Base-by-base conservation (phyloP, 2,797 vertebrate genomes). In the Galago senegalensis region DNA sequence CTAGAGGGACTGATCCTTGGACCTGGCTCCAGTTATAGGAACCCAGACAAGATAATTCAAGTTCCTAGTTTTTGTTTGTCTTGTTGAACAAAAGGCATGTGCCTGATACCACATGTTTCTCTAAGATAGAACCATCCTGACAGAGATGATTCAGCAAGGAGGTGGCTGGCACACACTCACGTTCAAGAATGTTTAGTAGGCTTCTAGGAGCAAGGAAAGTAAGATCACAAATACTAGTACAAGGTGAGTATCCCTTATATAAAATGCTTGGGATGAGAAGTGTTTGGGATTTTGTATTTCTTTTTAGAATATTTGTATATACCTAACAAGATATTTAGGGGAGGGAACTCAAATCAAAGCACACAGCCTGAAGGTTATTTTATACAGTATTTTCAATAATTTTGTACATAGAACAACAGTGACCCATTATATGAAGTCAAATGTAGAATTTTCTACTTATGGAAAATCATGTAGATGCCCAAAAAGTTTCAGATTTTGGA, bases 31-130 rank as follows among this genome's bases (percentile, higher is more conserved):
- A 96, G 31, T 73, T 34, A 81, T 4, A 87, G 49, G 61, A 93
- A 90, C 2, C 58, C 72, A 84, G 8, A 93, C 72, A 92, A 77
- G 27, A 81, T 37, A 81, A 88, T 75, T 80, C 53, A 93, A 76
- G 29, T 76, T 92, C 63, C 72, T 53, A 37, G 18, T 31, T 94
- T 95, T 56, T 87, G 43, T 79, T 72, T 58, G 43, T 60, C 61
- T 96, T 90, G 46, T 61, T 86, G 61, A 49, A 90, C 81, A 87
- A 96, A 83, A 23, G 31, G n/a, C 34, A 79, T 49, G 17, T 79
- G 27, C 76, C 80, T 81, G 70, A 23, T 43, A 34, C 87, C 63
- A 90, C 31, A 29, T 82, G 16, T 46, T 76, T 93, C 80, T 81
- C 34, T 85, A 29, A 23, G 34, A 29, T 37, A 23, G 65, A 92